Evolutionary conservation across 2,113 vertebrate species (phyloP).

Genomic region (Leptodactylus fuscus): DNA sequence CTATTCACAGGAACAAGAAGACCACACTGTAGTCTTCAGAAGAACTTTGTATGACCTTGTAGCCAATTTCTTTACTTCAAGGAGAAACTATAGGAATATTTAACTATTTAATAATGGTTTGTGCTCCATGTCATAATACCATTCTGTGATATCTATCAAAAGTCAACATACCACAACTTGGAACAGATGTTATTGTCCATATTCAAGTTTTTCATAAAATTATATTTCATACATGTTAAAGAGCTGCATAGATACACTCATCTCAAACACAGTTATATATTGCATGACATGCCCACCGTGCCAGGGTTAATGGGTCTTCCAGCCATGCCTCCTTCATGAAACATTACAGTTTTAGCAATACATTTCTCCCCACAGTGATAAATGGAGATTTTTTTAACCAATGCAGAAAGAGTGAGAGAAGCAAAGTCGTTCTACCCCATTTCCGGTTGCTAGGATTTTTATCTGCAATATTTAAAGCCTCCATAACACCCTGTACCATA

Average conservation of each 20-base stretch:
- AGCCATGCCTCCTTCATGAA: slow-evolving; percentile 3
- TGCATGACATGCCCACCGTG: slow-evolving; percentile 27
- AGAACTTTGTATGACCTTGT: slow-evolving; percentile 48
- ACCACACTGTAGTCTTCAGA: not conserved
- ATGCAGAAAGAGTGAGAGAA: slow-evolving; percentile 35
- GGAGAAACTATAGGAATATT: slow-evolving; percentile 1
- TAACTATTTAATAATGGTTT: slow-evolving; percentile 25
- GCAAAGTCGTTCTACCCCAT: slow-evolving; percentile 22
- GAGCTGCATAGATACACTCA: not conserved
- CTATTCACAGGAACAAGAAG: not conserved
- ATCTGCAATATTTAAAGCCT: slow-evolving; percentile 42
- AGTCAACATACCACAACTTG: not conserved
- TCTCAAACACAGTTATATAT: not conserved
- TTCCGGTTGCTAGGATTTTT: slow-evolving; percentile 20
- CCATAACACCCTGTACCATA: not conserved
- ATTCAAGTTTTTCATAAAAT: slow-evolving; percentile 12
- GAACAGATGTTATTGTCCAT: not conserved
- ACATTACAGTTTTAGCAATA: slow-evolving; percentile 28
- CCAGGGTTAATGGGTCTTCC: slow-evolving; percentile 37
- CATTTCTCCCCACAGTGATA: slow-evolving; percentile 22
- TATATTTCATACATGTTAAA: slow-evolving; percentile 13
- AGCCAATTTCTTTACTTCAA: slow-evolving; percentile 1
- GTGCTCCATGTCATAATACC: slow-evolving; percentile 1
- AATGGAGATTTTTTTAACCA: slow-evolving; percentile 29
- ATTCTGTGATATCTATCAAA: not conserved